Conservation (phyloP, 2,888 invertebrate genomes). For the Leucoptera coffeella region DNA sequence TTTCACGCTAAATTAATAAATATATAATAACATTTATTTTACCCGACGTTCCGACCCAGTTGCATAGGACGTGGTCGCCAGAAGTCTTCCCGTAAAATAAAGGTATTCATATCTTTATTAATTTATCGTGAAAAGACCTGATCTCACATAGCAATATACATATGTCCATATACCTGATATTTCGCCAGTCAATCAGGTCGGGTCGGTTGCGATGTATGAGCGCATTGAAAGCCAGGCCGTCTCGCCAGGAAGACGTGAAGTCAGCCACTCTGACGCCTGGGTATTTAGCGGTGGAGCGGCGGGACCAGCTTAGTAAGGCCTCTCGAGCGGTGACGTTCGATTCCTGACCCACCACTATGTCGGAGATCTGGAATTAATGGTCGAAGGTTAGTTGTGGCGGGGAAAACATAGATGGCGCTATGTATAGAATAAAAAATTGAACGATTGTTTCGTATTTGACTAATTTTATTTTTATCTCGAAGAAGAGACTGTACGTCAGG, state of each 20-base stretch:
- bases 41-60: no score
- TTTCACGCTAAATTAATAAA: no score
- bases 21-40: no score
- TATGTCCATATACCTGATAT: conserved; percentile 50
- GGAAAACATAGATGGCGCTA: background rate
- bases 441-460: no score
- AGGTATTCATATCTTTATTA: no score
- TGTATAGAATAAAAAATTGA: background rate
- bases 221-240: conserved; percentile 97
- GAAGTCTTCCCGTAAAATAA: no score
- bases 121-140: no score
- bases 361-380: conserved; percentile 96
- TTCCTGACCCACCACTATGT: conserved; percentile 92
- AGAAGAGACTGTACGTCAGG: no score
- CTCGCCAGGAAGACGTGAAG: conserved; percentile 96
- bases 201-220: conserved; percentile 96
- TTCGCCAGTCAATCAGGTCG: conserved; percentile 80
- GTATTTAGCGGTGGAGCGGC: conserved; percentile 93
- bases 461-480: no score
- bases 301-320: conserved; percentile 94
- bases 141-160: no score
- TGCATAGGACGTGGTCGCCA: no score
- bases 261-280: conserved; percentile 93
- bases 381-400: no score
- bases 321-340: conserved; percentile 92